phyloP scores from a whole-genome alignment of 2,113 vertebrate genomes.

The Calidris pygmaea region DNA sequence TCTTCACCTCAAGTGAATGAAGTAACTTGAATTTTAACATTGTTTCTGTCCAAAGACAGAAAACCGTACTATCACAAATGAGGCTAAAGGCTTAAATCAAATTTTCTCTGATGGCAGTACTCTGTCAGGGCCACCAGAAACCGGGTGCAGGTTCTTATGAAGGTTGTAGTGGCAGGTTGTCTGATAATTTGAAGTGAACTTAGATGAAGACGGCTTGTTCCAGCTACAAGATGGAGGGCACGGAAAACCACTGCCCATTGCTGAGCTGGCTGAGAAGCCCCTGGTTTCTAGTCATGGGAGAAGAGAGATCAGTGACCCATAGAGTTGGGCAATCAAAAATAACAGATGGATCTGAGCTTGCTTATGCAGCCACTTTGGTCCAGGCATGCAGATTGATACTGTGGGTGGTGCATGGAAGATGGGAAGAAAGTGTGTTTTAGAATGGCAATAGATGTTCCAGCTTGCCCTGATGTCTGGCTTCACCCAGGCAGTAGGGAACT shows the following conservation, averaged over 20 bases:
- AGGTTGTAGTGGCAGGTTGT: neutral
- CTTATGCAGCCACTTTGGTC: neutral
- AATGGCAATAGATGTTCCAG: neutral
- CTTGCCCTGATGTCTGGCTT: neutral
- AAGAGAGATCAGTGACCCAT: neutral
- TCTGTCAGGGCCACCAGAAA: neutral
- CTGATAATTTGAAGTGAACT: neutral
- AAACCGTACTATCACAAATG: neutral
- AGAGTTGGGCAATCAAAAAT: neutral
- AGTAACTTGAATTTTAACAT: neutral
- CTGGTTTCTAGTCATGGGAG: neutral
- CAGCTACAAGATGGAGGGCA: neutral
- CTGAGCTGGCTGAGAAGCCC: neutral
- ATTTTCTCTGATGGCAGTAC: neutral
- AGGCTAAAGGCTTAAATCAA: neutral
- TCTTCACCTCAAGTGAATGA: neutral
- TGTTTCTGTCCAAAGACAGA: neutral
- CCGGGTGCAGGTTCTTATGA: neutral
- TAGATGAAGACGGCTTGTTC: neutral
- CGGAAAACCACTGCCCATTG: neutral
- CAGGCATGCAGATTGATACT: neutral
- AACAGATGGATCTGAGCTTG: neutral
- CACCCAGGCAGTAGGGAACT: neutral
- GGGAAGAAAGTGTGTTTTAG: neutral
- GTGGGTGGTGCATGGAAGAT: neutral